phyloP scores from a whole-genome alignment of 2,113 vertebrate genomes.

The Lycaon pictus region DNA sequence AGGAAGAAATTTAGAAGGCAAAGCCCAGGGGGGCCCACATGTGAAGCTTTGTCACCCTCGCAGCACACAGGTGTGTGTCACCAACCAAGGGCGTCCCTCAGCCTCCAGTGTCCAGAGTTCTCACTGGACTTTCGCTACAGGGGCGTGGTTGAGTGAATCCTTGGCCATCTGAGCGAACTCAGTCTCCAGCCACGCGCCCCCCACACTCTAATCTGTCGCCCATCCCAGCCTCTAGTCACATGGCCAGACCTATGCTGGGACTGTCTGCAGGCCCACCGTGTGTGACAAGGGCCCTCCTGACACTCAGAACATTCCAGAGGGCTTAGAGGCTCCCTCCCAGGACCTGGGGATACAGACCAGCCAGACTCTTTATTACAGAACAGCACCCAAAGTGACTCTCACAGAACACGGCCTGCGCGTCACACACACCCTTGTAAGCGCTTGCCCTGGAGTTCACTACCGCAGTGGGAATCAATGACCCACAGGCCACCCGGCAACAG shows the following conservation, averaged over 20 bases:
- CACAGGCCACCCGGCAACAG: neutral
- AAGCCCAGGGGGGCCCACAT: neutral
- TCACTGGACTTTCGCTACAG: neutral
- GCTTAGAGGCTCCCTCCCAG: neutral
- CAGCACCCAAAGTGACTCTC: neutral
- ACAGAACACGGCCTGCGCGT: neutral
- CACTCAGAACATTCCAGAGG: neutral
- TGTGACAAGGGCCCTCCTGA: neutral
- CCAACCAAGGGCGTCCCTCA: neutral
- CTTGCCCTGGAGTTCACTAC: neutral
- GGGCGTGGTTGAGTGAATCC: neutral
- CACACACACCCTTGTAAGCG: neutral
- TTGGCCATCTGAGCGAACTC: neutral
- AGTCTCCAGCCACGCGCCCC: neutral
- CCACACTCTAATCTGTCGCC: neutral
- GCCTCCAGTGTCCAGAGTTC: neutral
- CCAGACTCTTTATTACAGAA: neutral
- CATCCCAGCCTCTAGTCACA: neutral
- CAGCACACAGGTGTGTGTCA: neutral
- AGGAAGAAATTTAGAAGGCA: neutral
- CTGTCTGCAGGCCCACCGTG: too few relatives aligned
- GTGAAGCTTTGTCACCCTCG: neutral
- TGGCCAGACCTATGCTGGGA: neutral
- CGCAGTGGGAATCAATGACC: neutral
- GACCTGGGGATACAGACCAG: neutral